A percentile compares a stretch with the other conserved stretches of the same genome.
phyloP scores from a whole-genome alignment of 2,797 vertebrate species.

The Caiman crocodilus region DNA sequence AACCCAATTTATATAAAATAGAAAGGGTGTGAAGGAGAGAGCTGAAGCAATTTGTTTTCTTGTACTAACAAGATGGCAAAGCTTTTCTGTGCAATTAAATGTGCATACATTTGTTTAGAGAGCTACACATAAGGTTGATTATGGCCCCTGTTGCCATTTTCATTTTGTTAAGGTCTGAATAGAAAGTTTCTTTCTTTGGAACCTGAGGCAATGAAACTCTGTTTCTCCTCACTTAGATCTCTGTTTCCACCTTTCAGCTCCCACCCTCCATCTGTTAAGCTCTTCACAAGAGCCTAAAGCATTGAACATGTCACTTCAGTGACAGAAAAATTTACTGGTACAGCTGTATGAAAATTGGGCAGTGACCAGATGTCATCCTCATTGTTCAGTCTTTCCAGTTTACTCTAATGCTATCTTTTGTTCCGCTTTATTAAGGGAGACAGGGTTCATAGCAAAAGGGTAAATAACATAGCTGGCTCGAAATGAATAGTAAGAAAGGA shows the following conservation, averaged over 20 bases:
- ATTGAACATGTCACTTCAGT: background rate
- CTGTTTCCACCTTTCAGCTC: background rate
- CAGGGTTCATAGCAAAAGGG: background rate
- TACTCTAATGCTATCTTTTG: background rate
- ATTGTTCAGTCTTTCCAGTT: background rate
- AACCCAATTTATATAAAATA: background rate
- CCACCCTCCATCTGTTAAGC: background rate
- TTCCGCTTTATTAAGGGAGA: constrained; percentile 11
- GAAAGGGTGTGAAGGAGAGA: background rate
- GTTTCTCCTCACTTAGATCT: background rate
- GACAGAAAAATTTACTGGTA: background rate
- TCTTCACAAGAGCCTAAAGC: background rate
- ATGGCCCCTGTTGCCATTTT: background rate
- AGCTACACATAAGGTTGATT: background rate
- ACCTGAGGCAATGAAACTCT: background rate
- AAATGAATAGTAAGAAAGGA: background rate
- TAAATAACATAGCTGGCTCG: background rate
- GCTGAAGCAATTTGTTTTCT: constrained; percentile 42
- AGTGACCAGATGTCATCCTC: background rate
- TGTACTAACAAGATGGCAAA: background rate
- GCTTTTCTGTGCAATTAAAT: constrained; percentile 28
- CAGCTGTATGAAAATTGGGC: background rate
- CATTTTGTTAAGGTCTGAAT: background rate
- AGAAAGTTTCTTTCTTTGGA: background rate
- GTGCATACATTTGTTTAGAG: background rate